A percentile compares a stretch with the other conserved stretches of the same genome.
phyloP scores from a whole-genome alignment of 2,888 invertebrate species.

The Gisinianus flammeolus region DNA sequence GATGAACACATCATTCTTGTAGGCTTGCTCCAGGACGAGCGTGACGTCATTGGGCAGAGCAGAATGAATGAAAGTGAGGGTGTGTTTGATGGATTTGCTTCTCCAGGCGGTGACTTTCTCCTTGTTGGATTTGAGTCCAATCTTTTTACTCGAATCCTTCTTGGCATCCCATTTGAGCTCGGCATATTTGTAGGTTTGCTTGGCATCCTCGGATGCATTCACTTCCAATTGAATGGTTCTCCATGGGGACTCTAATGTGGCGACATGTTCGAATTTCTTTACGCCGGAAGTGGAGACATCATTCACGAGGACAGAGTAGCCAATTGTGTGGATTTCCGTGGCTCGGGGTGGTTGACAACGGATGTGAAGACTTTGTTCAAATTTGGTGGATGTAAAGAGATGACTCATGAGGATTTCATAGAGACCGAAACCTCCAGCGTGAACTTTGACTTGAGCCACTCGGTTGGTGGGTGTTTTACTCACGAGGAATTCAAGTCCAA shows the following conservation, averaged over 20 bases:
- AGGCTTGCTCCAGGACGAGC: constrained; percentile 50
- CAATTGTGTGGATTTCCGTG: constrained; percentile 49
- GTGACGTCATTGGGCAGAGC: constrained; percentile 54
- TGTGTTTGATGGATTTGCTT: constrained; percentile 37
- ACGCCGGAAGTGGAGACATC: constrained; percentile 42
- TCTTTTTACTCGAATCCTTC: constrained; percentile 54
- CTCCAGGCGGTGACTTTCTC: constrained; percentile 50
- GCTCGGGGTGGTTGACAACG: constrained; percentile 51
- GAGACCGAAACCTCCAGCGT: constrained; percentile 46
- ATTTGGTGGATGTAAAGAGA: constrained; percentile 41
- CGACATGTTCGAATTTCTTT: constrained; percentile 44
- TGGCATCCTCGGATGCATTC: constrained; percentile 19
- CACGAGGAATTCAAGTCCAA: constrained; percentile 52
- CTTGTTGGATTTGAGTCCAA: constrained; percentile 51
- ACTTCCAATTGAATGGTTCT: constrained; percentile 57
- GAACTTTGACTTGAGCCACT: constrained; percentile 30
- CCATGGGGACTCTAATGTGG: constrained; percentile 57
- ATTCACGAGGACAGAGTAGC: constrained; percentile 51
- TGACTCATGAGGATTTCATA: constrained; percentile 48
- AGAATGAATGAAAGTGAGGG: constrained; percentile 55
- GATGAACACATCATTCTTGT: constrained; percentile 40
- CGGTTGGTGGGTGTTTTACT: constrained; percentile 20
- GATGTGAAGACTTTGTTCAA: constrained; percentile 53
- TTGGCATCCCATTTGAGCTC: constrained; percentile 60
- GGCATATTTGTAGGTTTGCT: constrained; percentile 30